These are phyloP conservation scores for Rhizomys pruinosus DNA, from an alignment of 2,113 vertebrate species.

Conservation along the genomic window DNA sequence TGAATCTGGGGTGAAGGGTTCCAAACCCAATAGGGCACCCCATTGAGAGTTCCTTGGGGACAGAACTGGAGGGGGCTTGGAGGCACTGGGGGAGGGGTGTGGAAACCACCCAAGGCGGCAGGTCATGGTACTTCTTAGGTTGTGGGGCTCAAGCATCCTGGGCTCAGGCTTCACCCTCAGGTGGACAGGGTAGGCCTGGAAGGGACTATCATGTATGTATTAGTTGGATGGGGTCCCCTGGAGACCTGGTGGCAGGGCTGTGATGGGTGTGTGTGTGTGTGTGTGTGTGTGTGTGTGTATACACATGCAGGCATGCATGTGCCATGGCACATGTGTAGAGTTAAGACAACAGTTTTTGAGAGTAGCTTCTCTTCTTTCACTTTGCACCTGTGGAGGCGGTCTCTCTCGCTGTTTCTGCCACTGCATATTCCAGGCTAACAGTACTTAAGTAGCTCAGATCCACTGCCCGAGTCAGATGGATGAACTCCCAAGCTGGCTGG, in stretches of 20 bases:
- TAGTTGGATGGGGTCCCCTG: too few relatives aligned
- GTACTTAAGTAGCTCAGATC: too few relatives aligned
- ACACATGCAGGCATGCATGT: too few relatives aligned
- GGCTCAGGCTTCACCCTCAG: too few relatives aligned
- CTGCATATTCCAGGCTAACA: neutral
- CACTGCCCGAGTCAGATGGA: fast-evolving
- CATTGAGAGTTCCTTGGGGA: neutral
- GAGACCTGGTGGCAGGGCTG: too few relatives aligned
- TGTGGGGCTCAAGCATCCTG: neutral
- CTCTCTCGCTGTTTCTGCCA: neutral
- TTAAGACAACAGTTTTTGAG: too few relatives aligned
- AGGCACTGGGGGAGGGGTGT: neutral
- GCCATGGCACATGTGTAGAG: too few relatives aligned
- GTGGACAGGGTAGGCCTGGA: neutral
- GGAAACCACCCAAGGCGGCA: neutral
- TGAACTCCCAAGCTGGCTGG: neutral
- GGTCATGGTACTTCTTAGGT: neutral
- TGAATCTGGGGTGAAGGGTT: fast-evolving
- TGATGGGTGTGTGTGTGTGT: too few relatives aligned
- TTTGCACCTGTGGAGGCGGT: neutral
- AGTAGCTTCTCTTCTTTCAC: too few relatives aligned
- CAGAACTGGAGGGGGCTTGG: too few relatives aligned
- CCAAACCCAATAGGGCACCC: neutral
- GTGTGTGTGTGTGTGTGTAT: too few relatives aligned
- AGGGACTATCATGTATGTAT: too few relatives aligned